Base-by-base conservation (phyloP, 2,888 invertebrate genomes). In the Troglohyphantes excavatus region DNA sequence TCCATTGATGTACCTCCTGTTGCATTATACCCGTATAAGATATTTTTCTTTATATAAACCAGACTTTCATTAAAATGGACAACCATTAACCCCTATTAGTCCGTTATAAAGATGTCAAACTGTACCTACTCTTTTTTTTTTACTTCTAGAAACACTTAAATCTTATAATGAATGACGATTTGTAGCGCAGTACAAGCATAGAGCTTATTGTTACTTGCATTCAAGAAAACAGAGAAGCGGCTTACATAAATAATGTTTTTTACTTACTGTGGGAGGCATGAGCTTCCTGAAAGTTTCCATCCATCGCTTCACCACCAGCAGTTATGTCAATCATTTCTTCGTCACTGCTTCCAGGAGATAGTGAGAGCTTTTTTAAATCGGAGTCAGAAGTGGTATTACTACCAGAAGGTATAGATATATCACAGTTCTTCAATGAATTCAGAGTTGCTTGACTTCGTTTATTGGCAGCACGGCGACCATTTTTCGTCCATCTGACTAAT, bases 281-380 rank as follows among this genome's bases (percentile, higher is more conserved):
- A 11, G 76, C 21, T 33, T 70, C 63, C 46, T 90, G 81, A 72
- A 82, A 76, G 33, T 88, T 63, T 23, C 39, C 70, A 21, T 84
- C 90, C 73, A 78, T 79, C 61, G 46, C 72, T 43, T 63, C 78
- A 39, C 76, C 86, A 19, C 75, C 70, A 39, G 81, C 67, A 53
- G 90, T 90, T 26, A 90, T 90, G 29, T 90, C 90, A 75, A 90
- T 90, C 90, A 90, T 90, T 90, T 90, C 90, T 26, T 90, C 90
- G 73, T 90, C 90, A 87, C 87, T 87, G 72, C 90, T 90, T 27
- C 75, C 82, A 46, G 46, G 13, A 68, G 86, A 82, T 5, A 72
- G 46, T 39, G 79, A 43, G 33, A 78, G 61, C 26, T 87, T 87
- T 59, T 68, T 67, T 26, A 72, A 76, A 29, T 23, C 33, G 39